These are phyloP conservation scores for Sclerurus mexicanus DNA, from an alignment of 2,113 vertebrate genomes.

Conservation along the genomic window DNA sequence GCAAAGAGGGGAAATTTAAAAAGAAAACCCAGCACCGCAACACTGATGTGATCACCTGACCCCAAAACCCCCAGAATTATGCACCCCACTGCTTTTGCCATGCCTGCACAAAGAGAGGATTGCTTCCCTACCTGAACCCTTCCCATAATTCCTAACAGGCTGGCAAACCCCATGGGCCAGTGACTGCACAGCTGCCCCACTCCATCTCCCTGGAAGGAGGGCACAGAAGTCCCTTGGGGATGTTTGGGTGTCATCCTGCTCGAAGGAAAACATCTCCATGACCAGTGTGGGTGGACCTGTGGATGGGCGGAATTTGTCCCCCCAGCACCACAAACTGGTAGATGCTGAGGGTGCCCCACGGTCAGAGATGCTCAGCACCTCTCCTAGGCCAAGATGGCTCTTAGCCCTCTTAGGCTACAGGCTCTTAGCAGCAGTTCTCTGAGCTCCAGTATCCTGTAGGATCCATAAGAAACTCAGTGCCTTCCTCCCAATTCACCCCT, in stretches of 20 bases:
- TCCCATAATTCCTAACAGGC: background rate
- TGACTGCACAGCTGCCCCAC: background rate
- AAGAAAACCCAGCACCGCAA: background rate
- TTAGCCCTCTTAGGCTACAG: no score
- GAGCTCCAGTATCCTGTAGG: accelerated
- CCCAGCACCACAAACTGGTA: background rate
- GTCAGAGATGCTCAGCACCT: background rate
- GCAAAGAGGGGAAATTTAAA: background rate
- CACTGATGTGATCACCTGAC: accelerated
- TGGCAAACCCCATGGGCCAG: background rate
- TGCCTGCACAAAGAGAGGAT: background rate
- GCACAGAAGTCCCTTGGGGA: background rate
- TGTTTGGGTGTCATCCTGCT: background rate
- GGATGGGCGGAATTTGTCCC: background rate
- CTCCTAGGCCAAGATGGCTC: background rate
- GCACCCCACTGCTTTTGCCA: no score
- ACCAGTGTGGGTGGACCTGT: background rate
- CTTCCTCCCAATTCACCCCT: background rate
- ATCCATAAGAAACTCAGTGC: background rate
- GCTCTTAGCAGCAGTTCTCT: background rate
- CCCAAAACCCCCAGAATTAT: background rate
- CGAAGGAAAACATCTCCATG: background rate
- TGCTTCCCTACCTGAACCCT: background rate
- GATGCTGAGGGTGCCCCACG: background rate
- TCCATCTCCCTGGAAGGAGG: background rate